These are phyloP conservation scores for Dicyrtoma fusca DNA, from an alignment of 2,888 invertebrate species.

Conservation along the genomic window DNA sequence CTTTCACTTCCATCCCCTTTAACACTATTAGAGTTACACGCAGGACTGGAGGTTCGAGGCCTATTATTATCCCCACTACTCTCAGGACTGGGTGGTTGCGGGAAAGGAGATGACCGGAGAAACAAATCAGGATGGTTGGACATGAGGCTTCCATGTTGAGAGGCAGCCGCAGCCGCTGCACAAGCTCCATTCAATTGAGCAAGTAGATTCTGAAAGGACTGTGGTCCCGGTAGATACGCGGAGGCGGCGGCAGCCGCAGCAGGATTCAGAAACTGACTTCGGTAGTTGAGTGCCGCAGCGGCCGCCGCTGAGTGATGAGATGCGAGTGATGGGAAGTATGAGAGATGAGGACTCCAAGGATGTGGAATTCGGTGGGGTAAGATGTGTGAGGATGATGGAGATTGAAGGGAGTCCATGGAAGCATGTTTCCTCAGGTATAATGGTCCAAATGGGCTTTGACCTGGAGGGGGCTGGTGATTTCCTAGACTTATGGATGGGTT, in stretches of 20 bases:
- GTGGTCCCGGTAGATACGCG: constrained; percentile 64
- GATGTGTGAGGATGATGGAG: constrained; percentile 37
- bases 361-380: constrained; percentile 52
- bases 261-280: constrained; percentile 61
- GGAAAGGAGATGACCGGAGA: neutral
- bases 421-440: constrained; percentile 67
- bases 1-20: constrained; percentile 21
- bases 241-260: constrained; percentile 65
- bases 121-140: constrained; percentile 7
- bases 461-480: constrained; percentile 68
- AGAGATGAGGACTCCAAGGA: constrained; percentile 60
- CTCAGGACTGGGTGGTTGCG: constrained; percentile 20
- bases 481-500: constrained; percentile 63
- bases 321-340: constrained; percentile 63
- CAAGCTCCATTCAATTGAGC: constrained; percentile 66
- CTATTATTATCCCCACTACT: neutral
- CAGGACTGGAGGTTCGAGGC: constrained; percentile 4
- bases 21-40: neutral
- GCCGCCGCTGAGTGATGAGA: constrained; percentile 34
- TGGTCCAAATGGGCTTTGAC: constrained; percentile 70
- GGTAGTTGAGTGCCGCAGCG: constrained; percentile 31
- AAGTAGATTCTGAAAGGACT: constrained; percentile 81
- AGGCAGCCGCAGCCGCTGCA: constrained; percentile 51
- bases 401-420: constrained; percentile 41
- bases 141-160: constrained; percentile 27